Percentiles rank a stretch among this genome's conserved stretches.
Evolutionary conservation across 1,140 invertebrate genomes (phyloP).

Genomic region (Panulirus ornatus): DNA sequence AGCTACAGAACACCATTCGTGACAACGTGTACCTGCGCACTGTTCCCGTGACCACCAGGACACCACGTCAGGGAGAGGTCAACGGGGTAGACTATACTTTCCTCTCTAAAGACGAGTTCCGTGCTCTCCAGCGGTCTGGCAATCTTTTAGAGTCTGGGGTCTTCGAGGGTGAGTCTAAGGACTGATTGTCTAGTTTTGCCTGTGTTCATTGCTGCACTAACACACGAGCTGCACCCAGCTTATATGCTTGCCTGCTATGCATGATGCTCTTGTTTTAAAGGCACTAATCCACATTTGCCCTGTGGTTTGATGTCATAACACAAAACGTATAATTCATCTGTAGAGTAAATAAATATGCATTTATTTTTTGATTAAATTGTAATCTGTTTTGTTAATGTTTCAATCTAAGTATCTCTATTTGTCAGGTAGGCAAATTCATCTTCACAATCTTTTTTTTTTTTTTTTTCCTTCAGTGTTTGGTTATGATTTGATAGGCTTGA

Average conservation of each 20-base stretch:
- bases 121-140: conserved; percentile 82
- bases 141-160: conserved; percentile 84
- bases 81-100: conserved; percentile 85
- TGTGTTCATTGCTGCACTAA: neutral
- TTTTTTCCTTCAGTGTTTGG: conserved; percentile 15
- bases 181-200: neutral
- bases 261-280: conserved; percentile 1
- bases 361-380: no score
- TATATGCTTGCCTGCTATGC: neutral
- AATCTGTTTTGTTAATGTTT: no score
- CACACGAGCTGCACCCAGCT: neutral
- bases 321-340: no score
- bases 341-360: neutral
- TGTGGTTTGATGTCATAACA: neutral
- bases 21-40: conserved; percentile 86
- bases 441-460: conserved; percentile 3
- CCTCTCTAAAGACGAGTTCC: conserved; percentile 82
- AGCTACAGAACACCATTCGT: conserved; percentile 84
- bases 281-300: no score
- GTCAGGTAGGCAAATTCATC: neutral
- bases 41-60: conserved; percentile 84
- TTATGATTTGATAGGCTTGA: no score
- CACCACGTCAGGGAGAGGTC: conserved; percentile 82
- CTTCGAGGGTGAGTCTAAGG: conserved; percentile 81
- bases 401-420: no score